Evolutionary conservation across 1,140 invertebrate species (phyloP), one percentile per base, ranked within the genome.

Genomic region (Bombus vancouverensis): DNA sequence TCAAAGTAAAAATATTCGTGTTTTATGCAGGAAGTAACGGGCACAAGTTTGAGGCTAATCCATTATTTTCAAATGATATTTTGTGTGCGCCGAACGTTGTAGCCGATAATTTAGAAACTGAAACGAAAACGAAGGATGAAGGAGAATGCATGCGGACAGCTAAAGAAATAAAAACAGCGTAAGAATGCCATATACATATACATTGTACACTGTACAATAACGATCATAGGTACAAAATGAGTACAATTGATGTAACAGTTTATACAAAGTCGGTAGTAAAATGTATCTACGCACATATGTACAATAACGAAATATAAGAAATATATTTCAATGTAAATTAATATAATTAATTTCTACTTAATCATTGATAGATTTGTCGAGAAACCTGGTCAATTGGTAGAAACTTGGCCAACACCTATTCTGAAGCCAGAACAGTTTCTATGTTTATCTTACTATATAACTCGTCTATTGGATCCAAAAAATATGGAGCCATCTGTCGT

Each of bases 51-150:
- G 91, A 96, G 86, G 88, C 93, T 72, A 94, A 95, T 91, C 92
- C 94, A 10, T 91, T 96, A 39, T 96, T 96, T 88, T 78, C 92
- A 57, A 91, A 95, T 62, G 95, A 96, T 89, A 95, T 95, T 91
- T 90, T 96, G 8, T 91, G 89, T 59, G 65, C 89, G 18, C 32
- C 13, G 0, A 42, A 44, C 8, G 12, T 34, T 0, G 9, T 3
- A n/a, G 25, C 9, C 8, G 13, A 39, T 57, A 34, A 8, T 32
- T 32, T 5, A 32, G 13, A n/a, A 42, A 39, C 28, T n/a, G 59
- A 75, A 66, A 32, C 4, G 8, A 37, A 74, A 66, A 22, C 1
- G 6, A 28, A 74, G 10, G 2, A n/a, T 0, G 32, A 6, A 22
- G 5, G 34, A 22, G 22, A 37, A 37, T 72, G 34, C 37, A 9